Evolutionary conservation across 2,888 invertebrate species (phyloP).

Genomic region (Erynnis tages): DNA sequence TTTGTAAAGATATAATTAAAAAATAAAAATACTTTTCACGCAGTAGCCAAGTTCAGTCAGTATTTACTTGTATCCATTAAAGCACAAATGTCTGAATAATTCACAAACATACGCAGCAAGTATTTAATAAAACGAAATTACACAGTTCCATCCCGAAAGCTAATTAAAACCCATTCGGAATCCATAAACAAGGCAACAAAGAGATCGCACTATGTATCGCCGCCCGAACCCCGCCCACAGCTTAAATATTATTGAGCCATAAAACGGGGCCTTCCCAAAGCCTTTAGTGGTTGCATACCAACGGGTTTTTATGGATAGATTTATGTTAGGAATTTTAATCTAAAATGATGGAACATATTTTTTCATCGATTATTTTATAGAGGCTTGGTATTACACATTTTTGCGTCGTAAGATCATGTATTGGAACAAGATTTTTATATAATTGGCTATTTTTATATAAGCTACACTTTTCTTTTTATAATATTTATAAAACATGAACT

Average conservation of each 20-base stretch:
- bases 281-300: slow-evolving; percentile 27
- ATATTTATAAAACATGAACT: no score
- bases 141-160: neutral
- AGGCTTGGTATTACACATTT: neutral
- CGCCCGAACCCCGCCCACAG: slow-evolving; percentile 15
- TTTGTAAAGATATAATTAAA: no score
- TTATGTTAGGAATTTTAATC: slow-evolving; percentile 27
- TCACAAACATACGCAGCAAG: neutral
- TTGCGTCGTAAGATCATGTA: no score
- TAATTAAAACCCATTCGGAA: slow-evolving; percentile 26
- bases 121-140: slow-evolving; percentile 5
- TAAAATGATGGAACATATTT: slow-evolving; percentile 17
- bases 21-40: no score
- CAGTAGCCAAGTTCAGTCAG: no score
- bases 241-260: slow-evolving; percentile 27
- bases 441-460: no score
- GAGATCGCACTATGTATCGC: slow-evolving; percentile 20
- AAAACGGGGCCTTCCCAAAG: slow-evolving; percentile 24
- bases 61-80: no score
- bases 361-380: slow-evolving; percentile 30
- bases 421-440: neutral
- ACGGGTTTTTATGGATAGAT: slow-evolving; percentile 24
- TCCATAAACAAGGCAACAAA: slow-evolving; percentile 26
- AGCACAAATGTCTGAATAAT: neutral
- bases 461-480: no score